Evolutionary conservation across 2,888 invertebrate genomes (phyloP).

Genomic region (Flexamia atlantica): DNA sequence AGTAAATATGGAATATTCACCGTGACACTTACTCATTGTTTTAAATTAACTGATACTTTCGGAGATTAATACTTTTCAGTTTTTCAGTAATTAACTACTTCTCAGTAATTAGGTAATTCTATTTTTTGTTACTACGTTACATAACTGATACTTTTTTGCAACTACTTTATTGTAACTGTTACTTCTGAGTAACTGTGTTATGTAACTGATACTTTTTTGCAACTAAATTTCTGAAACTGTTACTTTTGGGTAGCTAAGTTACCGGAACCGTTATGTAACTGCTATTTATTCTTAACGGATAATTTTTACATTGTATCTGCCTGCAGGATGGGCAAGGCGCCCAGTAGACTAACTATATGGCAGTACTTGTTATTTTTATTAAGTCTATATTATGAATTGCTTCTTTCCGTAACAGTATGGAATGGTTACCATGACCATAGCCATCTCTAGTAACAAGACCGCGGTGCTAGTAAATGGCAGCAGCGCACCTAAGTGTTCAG

Average conservation of each 20-base stretch:
- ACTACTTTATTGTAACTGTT: constrained; percentile 93
- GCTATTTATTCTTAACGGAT: no score
- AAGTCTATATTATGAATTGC: no score
- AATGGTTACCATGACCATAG: constrained; percentile 84
- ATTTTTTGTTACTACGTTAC: constrained; percentile 88
- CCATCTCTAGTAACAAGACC: constrained; percentile 90
- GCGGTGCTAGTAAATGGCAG: constrained; percentile 92
- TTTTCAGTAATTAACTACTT: constrained; percentile 88
- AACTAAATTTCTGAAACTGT: constrained; percentile 86
- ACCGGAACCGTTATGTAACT: constrained; percentile 95
- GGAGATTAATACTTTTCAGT: constrained; percentile 74
- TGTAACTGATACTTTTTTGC: constrained; percentile 88
- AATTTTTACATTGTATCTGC: constrained; percentile 83
- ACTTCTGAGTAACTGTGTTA: constrained; percentile 79
- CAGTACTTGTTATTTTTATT: no score
- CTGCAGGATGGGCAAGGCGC: constrained; percentile 72
- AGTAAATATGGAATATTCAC: constrained; percentile 1
- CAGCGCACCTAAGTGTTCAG: constrained; percentile 93
- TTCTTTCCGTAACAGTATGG: no score
- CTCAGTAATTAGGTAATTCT: constrained; percentile 86
- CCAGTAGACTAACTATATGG: constrained; percentile 74
- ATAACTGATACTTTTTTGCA: constrained; percentile 97
- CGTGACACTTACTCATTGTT: neutral
- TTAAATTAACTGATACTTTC: no score
- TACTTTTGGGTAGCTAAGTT: constrained; percentile 91